Base-by-base conservation (phyloP, 2,113 vertebrate species). In the Zosterops hypoxanthus region DNA sequence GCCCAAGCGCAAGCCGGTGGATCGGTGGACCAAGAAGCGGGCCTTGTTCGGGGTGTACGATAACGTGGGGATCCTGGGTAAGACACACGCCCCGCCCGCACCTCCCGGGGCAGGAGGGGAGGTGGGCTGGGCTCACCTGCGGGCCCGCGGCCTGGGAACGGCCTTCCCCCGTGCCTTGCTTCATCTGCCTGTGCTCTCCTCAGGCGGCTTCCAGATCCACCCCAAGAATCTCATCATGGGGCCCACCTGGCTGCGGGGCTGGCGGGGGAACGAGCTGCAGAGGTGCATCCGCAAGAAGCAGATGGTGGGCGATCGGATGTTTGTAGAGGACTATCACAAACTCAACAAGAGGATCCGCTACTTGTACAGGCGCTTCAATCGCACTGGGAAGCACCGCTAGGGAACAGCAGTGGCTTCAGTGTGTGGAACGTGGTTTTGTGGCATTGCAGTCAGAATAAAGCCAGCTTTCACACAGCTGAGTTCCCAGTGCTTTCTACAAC, bases 31-130 rank as follows among this genome's bases (percentile, higher is more conserved):
- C 4, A 97, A 99, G 93, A 99, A 99, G 92, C 98, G 99, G 80
- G 98, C 98, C 90, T 97, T 99, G 97, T 99, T 98, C 68, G 99
- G 99, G 8, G 97, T 99, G 20, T 99, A 99, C 82, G 99, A 99
- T 95, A 99, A 99, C 96, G 98, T 99, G 14, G 99, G 99, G 19
- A 99, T 99, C 78, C 95, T 99, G 86, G 99, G 99, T 99, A 92
- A 98, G 98, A 2, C 41, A 5, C 36, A 2, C 10, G 5, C 4
- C 7, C 36, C 1, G 28, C 10, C 36, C 23, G 60, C 34, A 1
- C 2, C 16, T 49, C 20, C 23, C 19, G 5, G 39, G 33, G 39
- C 3, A 3, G 46, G 66, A 55, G 41, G 16, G 39, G 12, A 11
- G 11, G 22, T 44, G 20, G 23, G 24, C 28, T 2, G 46, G 11